Evolutionary conservation across 2,113 vertebrate species (phyloP).

Genomic region (Crocuta crocuta): DNA sequence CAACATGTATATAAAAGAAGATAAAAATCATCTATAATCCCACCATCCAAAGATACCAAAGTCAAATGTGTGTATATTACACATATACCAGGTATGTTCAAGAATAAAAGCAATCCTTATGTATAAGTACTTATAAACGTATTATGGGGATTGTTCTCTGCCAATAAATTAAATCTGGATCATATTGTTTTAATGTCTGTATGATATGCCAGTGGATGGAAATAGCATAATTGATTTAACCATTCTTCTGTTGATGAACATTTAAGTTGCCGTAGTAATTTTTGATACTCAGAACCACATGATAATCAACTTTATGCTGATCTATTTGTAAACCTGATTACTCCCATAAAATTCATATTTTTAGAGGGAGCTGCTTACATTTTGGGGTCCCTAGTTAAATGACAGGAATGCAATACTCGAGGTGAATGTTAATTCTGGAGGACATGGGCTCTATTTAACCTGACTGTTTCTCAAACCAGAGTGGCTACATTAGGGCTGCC

Average conservation of each 20-base stretch:
- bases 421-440: neutral
- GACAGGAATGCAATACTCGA: neutral
- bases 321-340: neutral
- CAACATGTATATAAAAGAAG: neutral
- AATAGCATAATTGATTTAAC: neutral
- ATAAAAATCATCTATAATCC: neutral
- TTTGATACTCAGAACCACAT: neutral
- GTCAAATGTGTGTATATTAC: neutral
- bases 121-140: neutral
- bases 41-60: neutral
- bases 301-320: neutral
- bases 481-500: neutral
- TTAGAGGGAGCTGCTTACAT: neutral
- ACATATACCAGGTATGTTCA: rapidly evolving
- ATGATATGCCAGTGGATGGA: neutral
- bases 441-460: neutral
- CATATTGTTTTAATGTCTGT: neutral
- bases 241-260: neutral
- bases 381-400: neutral
- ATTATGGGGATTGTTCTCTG: neutral
- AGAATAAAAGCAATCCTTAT: neutral
- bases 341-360: neutral
- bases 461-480: neutral
- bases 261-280: neutral
- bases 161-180: neutral